These are phyloP conservation scores for Enteromius fasciolatus DNA, from an alignment of 2,797 vertebrate species.

Conservation along the genomic window DNA sequence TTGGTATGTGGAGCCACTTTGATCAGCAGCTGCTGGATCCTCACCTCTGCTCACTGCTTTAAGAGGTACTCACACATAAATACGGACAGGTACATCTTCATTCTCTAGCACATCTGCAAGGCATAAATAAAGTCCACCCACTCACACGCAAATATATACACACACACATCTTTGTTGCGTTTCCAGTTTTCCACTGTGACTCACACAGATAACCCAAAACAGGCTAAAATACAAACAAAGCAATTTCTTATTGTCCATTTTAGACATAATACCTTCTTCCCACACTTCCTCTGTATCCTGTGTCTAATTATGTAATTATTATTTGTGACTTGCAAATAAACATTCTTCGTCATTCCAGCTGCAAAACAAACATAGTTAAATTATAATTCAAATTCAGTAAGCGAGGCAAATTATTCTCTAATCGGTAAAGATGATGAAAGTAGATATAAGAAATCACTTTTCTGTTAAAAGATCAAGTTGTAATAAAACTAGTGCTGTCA, in stretches of 20 bases:
- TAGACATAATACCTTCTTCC: not conserved
- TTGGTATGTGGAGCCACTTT: conserved; percentile 95
- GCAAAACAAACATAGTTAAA: conserved; percentile 24
- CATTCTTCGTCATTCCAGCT: not conserved
- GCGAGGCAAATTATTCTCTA: not conserved
- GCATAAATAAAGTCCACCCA: conserved; percentile 21
- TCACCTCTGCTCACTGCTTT: conserved; percentile 97
- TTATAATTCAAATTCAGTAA: not conserved
- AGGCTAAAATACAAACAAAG: conserved; percentile 16
- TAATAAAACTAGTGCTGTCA: not conserved
- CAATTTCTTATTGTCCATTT: not conserved
- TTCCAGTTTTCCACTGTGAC: conserved; percentile 19
- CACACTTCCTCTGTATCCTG: not conserved
- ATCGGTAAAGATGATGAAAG: not conserved
- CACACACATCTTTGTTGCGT: not conserved
- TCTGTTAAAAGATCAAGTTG: not conserved
- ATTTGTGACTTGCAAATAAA: conserved; percentile 25
- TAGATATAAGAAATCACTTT: not conserved
- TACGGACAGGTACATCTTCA: conserved; percentile 20
- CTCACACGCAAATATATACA: not conserved
- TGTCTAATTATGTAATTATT: not conserved
- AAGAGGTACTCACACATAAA: conserved; percentile 83
- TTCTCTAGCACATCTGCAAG: conserved; percentile 22
- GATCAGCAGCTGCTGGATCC: conserved; percentile 94
- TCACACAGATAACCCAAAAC: conserved; percentile 32